Conservation (phyloP, 1,140 invertebrate genomes). For the Drosophila kohkoa region DNA sequence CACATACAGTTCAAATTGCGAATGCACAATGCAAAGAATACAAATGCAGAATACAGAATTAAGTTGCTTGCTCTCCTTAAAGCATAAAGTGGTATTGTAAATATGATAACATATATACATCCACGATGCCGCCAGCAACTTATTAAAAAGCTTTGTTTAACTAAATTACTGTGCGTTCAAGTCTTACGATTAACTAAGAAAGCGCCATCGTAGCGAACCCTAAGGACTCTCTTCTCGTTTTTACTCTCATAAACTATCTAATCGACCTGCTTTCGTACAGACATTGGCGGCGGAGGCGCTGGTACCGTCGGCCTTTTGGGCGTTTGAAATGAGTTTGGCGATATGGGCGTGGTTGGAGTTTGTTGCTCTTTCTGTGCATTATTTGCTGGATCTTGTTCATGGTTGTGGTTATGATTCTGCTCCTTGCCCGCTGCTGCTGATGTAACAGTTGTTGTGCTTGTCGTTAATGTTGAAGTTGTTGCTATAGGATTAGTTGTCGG, state of each 20-base stretch:
- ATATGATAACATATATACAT: constrained; percentile 10
- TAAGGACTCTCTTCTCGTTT: constrained; percentile 50
- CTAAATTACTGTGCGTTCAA: constrained; percentile 77
- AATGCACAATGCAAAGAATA: constrained; percentile 76
- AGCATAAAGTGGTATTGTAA: constrained; percentile 33
- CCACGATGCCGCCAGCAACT: constrained; percentile 42
- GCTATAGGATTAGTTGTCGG: constrained; percentile 11
- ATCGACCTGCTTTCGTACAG: constrained; percentile 64
- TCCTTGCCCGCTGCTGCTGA: constrained; percentile 29
- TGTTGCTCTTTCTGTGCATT: constrained; percentile 29
- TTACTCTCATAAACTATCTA: constrained; percentile 37
- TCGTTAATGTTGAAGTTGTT: neutral
- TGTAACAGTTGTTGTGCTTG: constrained; percentile 14
- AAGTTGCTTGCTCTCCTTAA: constrained; percentile 45
- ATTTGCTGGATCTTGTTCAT: constrained; percentile 39
- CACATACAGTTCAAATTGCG: constrained; percentile 71
- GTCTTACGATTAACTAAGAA: constrained; percentile 69
- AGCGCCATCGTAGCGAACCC: constrained; percentile 31
- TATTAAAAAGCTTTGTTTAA: constrained; percentile 39
- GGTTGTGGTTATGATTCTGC: constrained; percentile 53
- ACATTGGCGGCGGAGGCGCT: constrained; percentile 78
- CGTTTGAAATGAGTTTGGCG: constrained; percentile 79
- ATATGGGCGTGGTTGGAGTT: constrained; percentile 75
- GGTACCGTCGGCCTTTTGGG: constrained; percentile 81
- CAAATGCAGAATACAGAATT: constrained; percentile 74